Conservation (phyloP, 2,113 vertebrate species). For the Laticauda laticaudata region DNA sequence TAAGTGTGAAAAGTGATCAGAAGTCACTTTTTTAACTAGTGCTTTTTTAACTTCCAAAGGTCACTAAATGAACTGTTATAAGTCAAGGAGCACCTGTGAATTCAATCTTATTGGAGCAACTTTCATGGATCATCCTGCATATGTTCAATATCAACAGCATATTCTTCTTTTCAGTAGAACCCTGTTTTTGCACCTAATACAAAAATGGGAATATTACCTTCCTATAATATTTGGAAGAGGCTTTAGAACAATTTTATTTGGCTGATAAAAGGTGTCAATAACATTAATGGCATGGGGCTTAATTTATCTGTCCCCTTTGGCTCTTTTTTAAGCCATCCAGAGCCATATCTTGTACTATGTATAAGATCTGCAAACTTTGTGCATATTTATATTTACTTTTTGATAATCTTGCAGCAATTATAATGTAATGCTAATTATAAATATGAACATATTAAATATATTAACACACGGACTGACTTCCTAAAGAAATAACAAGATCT, state of each 20-base stretch:
- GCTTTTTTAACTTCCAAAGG: not conserved
- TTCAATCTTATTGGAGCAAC: not conserved
- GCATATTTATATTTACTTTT: not conserved
- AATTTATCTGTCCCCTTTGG: not conserved
- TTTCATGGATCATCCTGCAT: not conserved
- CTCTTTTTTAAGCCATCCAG: not conserved
- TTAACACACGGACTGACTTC: not conserved
- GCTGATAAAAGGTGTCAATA: not conserved
- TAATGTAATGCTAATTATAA: not conserved
- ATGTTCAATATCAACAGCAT: not conserved
- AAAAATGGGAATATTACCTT: not conserved
- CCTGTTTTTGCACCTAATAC: not conserved
- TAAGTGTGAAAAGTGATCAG: too few relatives aligned
- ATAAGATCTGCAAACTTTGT: not conserved
- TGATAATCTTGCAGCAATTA: not conserved
- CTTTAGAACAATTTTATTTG: not conserved
- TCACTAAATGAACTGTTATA: not conserved
- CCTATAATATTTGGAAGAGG: not conserved
- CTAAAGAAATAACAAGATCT: not conserved
- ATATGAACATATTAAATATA: not conserved
- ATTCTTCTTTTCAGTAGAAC: not conserved
- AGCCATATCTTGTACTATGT: not conserved
- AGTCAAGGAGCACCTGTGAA: not conserved
- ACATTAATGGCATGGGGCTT: not conserved
- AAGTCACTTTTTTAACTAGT: not conserved